These are phyloP conservation scores for Cervus canadensis DNA, from an alignment of 2,113 vertebrate genomes.

Conservation along the genomic window DNA sequence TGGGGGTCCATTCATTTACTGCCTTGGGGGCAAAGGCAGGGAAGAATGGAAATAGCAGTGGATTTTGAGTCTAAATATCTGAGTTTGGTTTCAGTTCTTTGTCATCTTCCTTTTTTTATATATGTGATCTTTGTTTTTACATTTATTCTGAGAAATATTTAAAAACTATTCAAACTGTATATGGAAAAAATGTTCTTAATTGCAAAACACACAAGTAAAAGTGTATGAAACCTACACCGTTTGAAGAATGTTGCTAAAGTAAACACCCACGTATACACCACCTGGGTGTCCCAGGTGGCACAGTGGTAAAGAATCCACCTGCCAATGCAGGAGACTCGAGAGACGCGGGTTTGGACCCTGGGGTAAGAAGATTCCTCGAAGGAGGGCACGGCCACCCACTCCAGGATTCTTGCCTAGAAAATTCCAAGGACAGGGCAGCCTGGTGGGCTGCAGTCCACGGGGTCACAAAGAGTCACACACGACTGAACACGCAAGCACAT, in stretches of 20 bases:
- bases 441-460: not conserved
- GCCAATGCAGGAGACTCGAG: rapidly evolving
- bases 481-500: not conserved
- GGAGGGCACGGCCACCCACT: not conserved
- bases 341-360: not conserved
- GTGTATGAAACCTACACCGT: not conserved
- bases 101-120: not conserved
- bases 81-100: not conserved
- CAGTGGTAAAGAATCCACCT: not conserved
- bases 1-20: not conserved
- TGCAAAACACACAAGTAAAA: not conserved
- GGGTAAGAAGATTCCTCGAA: not conserved
- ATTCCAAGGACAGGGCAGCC: not conserved
- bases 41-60: not conserved
- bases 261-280: not conserved
- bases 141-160: not conserved
- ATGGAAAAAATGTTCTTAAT: not conserved
- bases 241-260: not conserved
- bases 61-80: not conserved
- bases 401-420: not conserved
- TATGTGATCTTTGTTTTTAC: not conserved
- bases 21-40: not conserved
- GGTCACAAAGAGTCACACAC: not conserved
- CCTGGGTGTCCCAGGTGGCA: not conserved
- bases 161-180: not conserved